Percentiles rank a stretch among this genome's conserved stretches.
These are phyloP conservation scores for Diplolepis rosae DNA, from an alignment of 2,888 invertebrate genomes.

Conservation along the genomic window DNA sequence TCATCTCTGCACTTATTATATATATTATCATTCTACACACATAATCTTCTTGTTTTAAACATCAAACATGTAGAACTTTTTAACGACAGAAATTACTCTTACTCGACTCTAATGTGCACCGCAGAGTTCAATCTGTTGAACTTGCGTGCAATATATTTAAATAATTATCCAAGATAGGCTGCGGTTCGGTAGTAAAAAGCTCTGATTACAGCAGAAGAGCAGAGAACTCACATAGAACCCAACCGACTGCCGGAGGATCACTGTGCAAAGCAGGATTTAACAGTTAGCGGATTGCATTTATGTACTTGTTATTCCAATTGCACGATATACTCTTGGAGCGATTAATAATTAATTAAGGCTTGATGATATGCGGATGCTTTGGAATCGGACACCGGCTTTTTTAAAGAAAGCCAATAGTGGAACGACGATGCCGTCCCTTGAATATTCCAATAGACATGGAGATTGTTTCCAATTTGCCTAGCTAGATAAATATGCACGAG, in stretches of 20 bases:
- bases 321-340: not conserved
- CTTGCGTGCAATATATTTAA: not conserved
- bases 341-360: constrained; percentile 24
- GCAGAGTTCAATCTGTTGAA: not conserved
- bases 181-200: not conserved
- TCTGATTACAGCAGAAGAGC: constrained; percentile 10
- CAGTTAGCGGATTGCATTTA: not conserved
- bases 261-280: not conserved
- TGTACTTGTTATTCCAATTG: constrained; percentile 25
- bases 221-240: not conserved
- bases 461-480: constrained; percentile 4
- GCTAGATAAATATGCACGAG: not conserved
- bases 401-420: not conserved
- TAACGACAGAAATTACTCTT: not conserved
- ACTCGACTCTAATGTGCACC: not conserved
- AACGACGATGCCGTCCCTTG: not conserved
- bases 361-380: not conserved
- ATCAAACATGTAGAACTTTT: too few species aligned
- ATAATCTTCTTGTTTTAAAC: too few species aligned
- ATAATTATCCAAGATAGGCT: not conserved
- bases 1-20: too few species aligned
- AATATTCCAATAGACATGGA: constrained; percentile 18
- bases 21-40: too few species aligned
- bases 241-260: not conserved
- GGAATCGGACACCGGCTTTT: not conserved